Evolutionary conservation across 2,888 invertebrate genomes (phyloP).

Genomic region (Petrolisthes manimaculis): DNA sequence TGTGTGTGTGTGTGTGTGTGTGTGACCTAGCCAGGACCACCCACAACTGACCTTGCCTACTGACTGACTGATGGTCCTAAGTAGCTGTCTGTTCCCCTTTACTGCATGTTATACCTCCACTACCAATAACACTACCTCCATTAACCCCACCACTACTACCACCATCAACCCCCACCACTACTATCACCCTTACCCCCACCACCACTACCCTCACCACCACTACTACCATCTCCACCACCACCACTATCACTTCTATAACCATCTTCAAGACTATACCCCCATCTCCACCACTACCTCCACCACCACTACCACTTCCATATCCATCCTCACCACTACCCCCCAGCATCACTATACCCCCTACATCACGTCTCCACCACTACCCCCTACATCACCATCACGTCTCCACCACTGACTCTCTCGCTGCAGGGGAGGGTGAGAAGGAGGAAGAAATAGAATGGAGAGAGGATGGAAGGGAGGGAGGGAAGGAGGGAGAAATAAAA

Average conservation of each 20-base stretch:
- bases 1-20: not conserved
- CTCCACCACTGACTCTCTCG: not conserved
- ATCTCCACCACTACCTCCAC: not conserved
- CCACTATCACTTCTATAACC: not conserved
- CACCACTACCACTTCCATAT: not conserved
- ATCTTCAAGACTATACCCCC: not conserved
- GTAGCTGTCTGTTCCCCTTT: not conserved
- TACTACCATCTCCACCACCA: not conserved
- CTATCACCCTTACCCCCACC: too few species aligned
- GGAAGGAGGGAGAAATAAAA: not conserved
- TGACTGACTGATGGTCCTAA: not conserved
- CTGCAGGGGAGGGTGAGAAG: not conserved
- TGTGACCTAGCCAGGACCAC: slow-evolving; percentile 2
- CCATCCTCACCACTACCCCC: too few species aligned
- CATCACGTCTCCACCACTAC: not conserved
- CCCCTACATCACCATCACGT: too few species aligned
- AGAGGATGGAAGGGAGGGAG: not conserved
- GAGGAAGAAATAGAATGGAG: not conserved
- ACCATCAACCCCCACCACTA: too few species aligned
- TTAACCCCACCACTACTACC: not conserved
- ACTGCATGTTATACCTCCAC: not conserved
- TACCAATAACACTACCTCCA: not conserved
- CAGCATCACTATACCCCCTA: not conserved
- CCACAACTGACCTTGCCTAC: not conserved
- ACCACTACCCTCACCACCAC: not conserved